Percentiles rank a stretch among this genome's conserved stretches.
Conservation (phyloP, 2,797 vertebrate species). For the Gallinago stenura region DNA sequence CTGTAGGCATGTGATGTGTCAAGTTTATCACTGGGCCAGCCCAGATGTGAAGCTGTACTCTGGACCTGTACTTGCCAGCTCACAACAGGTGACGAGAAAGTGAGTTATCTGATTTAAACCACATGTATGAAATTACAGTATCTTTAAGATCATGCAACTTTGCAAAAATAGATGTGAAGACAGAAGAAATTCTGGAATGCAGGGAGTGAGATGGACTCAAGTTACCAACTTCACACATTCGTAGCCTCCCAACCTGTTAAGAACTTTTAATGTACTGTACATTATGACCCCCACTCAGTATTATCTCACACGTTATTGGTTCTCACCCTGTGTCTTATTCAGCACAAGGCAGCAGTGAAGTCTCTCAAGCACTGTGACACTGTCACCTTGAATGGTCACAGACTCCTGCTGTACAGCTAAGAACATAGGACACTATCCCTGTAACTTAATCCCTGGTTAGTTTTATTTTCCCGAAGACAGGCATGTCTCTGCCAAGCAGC, state of each 20-base stretch:
- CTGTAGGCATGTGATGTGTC: background rate
- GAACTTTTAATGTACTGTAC: fast-evolving
- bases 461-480: background rate
- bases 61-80: background rate
- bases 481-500: background rate
- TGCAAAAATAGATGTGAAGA: background rate
- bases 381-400: background rate
- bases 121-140: fast-evolving
- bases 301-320: fast-evolving
- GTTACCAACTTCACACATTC: background rate
- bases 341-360: background rate
- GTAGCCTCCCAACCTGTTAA: background rate
- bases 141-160: background rate
- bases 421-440: fast-evolving
- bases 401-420: background rate
- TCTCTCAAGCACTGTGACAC: background rate
- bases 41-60: background rate
- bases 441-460: background rate
- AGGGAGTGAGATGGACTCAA: background rate
- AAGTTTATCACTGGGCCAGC: background rate
- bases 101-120: background rate
- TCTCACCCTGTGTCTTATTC: background rate
- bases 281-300: fast-evolving
- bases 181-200: background rate
- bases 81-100: background rate